A percentile compares a stretch with the other conserved stretches of the same genome.
Conservation (phyloP, 2,797 vertebrate species). For the Distichodus sexfasciatus region DNA sequence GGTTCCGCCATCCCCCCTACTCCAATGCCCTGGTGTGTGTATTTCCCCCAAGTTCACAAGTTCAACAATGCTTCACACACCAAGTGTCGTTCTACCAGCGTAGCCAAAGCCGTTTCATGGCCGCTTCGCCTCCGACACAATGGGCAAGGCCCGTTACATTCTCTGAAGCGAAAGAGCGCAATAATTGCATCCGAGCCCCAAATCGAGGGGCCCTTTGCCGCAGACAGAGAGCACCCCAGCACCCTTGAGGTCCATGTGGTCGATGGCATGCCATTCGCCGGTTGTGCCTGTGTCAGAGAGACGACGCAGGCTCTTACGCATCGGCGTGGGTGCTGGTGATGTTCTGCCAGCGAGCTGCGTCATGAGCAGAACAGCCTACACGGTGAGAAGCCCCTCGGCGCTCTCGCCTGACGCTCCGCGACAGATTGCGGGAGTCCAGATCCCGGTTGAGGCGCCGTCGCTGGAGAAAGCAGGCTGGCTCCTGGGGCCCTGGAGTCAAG, state of each 20-base stretch:
- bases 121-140: constrained; percentile 3
- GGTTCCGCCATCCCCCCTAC: too few species aligned
- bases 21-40: neutral
- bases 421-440: constrained; percentile 55
- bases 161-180: constrained; percentile 4
- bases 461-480: neutral
- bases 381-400: constrained; percentile 59
- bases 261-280: constrained; percentile 60
- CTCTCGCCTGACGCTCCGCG: constrained; percentile 40
- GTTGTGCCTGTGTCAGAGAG: constrained; percentile 69
- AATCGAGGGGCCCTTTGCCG: constrained; percentile 6
- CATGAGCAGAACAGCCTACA: constrained; percentile 63
- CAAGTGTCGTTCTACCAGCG: constrained; percentile 65
- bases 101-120: neutral
- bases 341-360: constrained; percentile 69
- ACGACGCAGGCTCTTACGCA: constrained; percentile 68
- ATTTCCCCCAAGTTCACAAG: constrained; percentile 70
- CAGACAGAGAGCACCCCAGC: neutral
- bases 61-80: constrained; percentile 75
- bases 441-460: constrained; percentile 24
- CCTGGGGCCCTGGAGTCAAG: neutral
- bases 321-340: constrained; percentile 61
- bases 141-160: neutral
- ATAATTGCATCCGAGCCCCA: neutral
- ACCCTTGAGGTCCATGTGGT: constrained; percentile 50